These are phyloP conservation scores for Gyrodactylus salaris DNA, from an alignment of 1,140 invertebrate species.

Conservation along the genomic window DNA sequence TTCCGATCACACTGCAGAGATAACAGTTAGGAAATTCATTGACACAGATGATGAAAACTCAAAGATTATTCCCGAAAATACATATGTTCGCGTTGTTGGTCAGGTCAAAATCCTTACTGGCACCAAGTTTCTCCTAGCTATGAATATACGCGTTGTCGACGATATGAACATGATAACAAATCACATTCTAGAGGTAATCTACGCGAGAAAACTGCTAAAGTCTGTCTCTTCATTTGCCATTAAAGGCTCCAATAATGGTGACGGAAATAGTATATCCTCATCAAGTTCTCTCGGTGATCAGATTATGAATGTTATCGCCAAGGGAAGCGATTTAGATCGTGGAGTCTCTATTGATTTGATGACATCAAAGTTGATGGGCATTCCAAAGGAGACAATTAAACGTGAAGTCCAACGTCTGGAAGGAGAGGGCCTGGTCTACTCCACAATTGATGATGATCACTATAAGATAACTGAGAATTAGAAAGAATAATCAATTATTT, in stretches of 20 bases:
- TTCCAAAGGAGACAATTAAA: not conserved
- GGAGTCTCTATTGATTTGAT: not conserved
- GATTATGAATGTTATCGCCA: not conserved
- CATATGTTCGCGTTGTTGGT: not conserved
- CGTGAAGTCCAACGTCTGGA: not conserved
- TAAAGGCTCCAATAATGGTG: too few relatives aligned
- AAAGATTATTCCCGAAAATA: not conserved
- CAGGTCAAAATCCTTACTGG: not conserved
- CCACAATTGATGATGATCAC: not conserved
- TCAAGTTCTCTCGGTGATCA: not conserved
- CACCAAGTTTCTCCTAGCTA: not conserved
- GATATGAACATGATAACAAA: not conserved
- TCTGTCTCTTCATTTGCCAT: not conserved
- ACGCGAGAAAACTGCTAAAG: not conserved
- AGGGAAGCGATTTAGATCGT: not conserved
- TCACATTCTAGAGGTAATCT: not conserved
- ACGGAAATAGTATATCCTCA: not conserved
- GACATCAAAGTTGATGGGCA: not conserved
- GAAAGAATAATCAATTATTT: too few relatives aligned
- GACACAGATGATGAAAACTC: not conserved
- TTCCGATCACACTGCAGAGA: not conserved
- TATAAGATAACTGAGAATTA: not conserved
- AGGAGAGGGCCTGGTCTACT: not conserved
- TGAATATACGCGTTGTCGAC: not conserved
- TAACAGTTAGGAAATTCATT: not conserved